Conservation (phyloP, 2,797 vertebrate genomes). For the Microctenopoma stevenorrisi region DNA sequence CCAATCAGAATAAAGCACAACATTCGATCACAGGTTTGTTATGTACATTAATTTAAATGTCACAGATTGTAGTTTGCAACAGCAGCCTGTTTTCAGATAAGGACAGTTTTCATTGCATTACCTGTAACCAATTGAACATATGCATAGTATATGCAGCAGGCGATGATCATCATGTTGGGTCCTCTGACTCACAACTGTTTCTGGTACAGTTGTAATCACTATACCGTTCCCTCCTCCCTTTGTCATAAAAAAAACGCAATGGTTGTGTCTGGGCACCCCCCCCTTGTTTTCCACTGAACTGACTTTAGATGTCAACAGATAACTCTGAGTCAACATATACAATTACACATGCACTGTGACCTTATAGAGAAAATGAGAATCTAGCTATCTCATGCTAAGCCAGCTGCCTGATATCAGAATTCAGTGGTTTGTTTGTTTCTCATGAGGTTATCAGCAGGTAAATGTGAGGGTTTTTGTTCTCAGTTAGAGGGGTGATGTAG, state of each 20-base stretch:
- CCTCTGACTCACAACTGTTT: neutral
- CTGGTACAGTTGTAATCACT: neutral
- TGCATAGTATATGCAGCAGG: conserved; percentile 7
- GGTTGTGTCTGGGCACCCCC: too few species aligned
- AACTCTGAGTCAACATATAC: too few species aligned
- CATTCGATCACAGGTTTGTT: too few species aligned
- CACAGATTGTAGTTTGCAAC: too few species aligned
- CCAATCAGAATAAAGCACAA: neutral
- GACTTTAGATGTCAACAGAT: too few species aligned
- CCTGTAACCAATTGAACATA: conserved; percentile 31
- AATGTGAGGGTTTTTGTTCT: conserved; percentile 21
- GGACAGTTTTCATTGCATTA: conserved; percentile 3
- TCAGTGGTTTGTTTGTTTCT: conserved; percentile 22
- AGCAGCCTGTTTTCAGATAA: too few species aligned
- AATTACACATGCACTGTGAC: conserved; percentile 4
- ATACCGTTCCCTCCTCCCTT: too few species aligned
- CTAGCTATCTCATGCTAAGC: neutral
- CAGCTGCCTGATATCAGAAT: conserved; percentile 18
- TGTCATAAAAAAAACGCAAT: too few species aligned
- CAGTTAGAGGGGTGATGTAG: neutral
- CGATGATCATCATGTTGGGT: conserved; percentile 11
- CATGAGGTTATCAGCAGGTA: conserved; percentile 11
- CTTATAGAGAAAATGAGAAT: conserved; percentile 31
- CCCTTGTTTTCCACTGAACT: too few species aligned
- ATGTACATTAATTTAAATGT: too few species aligned